Percentiles rank a stretch among this genome's conserved stretches.
phyloP scores from a whole-genome alignment of 2,888 invertebrate genomes.

The Dasysyrphus tricinctus region DNA sequence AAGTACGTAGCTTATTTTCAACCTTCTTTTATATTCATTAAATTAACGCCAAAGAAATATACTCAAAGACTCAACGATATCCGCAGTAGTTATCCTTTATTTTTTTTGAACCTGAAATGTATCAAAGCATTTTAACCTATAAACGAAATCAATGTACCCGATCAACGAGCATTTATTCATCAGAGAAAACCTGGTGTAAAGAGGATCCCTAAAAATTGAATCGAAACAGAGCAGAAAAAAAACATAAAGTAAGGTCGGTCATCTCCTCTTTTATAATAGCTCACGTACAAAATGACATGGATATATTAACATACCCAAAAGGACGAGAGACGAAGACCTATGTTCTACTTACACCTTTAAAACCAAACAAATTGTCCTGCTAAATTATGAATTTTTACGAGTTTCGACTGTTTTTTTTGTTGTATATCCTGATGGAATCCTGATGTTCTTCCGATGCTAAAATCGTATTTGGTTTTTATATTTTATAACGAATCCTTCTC shows the following conservation, averaged over 20 bases:
- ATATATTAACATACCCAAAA: conserved; percentile 36
- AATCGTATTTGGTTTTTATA: conserved; percentile 30
- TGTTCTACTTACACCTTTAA: conserved; percentile 8
- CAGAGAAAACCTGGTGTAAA: neutral
- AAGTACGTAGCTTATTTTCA: neutral
- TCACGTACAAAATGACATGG: conserved; percentile 52
- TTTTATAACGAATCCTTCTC: conserved; percentile 31
- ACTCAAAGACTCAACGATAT: conserved; percentile 14
- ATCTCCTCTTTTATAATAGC: conserved; percentile 3
- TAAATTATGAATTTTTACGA: conserved; percentile 73
- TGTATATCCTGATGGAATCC: neutral
- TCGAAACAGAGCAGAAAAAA: neutral
- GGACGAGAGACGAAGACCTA: conserved; percentile 1
- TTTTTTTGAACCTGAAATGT: conserved; percentile 36
- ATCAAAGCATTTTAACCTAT: conserved; percentile 56
- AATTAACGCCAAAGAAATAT: conserved; percentile 10
- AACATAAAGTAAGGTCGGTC: conserved; percentile 4
- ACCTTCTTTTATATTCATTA: conserved; percentile 41
- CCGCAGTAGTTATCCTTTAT: conserved; percentile 11
- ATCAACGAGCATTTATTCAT: conserved; percentile 58
- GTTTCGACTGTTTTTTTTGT: conserved; percentile 39
- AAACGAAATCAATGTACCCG: conserved; percentile 71
- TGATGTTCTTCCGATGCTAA: conserved; percentile 25
- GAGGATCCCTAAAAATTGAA: conserved; percentile 2
- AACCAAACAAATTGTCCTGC: conserved; percentile 54